phyloP scores from a whole-genome alignment of 1,140 invertebrate species.

The Brachionus rotundiformis region DNA sequence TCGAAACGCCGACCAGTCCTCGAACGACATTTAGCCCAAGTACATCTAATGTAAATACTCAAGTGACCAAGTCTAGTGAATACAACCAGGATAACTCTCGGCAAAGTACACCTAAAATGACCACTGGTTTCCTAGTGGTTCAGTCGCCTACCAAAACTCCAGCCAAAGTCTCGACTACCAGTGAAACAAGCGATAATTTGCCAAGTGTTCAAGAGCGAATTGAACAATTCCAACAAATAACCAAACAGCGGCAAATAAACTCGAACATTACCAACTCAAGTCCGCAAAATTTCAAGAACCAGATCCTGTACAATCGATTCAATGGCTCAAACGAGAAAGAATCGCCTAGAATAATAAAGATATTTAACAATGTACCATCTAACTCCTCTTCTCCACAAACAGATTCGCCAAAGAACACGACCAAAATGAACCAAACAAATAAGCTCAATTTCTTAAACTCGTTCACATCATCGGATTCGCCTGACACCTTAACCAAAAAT shows the following conservation, averaged over 20 bases:
- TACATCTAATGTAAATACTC: conserved; percentile 34
- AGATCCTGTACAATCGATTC: conserved; percentile 33
- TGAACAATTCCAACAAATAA: conserved; percentile 49
- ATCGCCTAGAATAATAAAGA: conserved; percentile 28
- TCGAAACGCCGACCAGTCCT: neutral
- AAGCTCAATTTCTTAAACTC: conserved; percentile 5
- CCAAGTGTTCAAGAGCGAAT: conserved; percentile 49
- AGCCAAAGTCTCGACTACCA: neutral
- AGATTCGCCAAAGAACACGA: neutral
- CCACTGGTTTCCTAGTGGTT: neutral
- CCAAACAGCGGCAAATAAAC: neutral
- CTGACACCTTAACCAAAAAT: neutral
- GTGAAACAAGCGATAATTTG: neutral
- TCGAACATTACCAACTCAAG: neutral
- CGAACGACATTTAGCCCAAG: neutral
- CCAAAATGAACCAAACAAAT: neutral
- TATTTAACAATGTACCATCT: neutral
- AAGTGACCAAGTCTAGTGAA: conserved; percentile 18
- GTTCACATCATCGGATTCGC: neutral
- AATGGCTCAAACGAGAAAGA: conserved; percentile 17
- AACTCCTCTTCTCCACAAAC: neutral
- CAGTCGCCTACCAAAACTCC: conserved; percentile 3
- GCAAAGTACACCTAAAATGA: neutral
- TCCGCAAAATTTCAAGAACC: conserved; percentile 25
- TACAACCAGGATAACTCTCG: neutral